These are phyloP conservation scores for Caenorhabditis wallacei DNA, from an alignment of 2,888 invertebrate genomes.

Conservation along the genomic window DNA sequence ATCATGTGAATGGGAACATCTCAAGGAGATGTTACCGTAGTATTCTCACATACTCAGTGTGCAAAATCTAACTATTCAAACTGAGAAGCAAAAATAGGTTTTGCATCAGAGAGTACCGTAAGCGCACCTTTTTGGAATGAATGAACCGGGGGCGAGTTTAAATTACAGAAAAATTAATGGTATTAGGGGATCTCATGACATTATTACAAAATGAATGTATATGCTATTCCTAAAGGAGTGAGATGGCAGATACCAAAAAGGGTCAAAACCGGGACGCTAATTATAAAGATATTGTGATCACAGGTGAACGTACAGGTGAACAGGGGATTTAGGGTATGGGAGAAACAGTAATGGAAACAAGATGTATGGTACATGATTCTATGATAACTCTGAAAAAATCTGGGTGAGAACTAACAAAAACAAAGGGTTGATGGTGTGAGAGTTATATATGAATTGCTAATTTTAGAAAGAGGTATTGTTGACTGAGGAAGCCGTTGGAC, in stretches of 20 bases:
- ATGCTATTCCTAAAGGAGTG: slow-evolving; percentile 46
- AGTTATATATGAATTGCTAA: slow-evolving; percentile 25
- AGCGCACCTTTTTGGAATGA: not conserved
- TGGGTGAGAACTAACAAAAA: slow-evolving; percentile 57
- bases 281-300: slow-evolving; percentile 7
- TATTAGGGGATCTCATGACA: slow-evolving; percentile 61
- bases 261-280: not conserved
- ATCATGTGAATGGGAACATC: slow-evolving; percentile 40
- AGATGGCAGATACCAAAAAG: slow-evolving; percentile 53
- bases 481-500: slow-evolving; percentile 42
- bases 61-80: not conserved
- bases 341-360: slow-evolving; percentile 36
- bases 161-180: slow-evolving; percentile 63
- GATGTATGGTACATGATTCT: slow-evolving; percentile 61
- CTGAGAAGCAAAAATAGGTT: slow-evolving; percentile 9
- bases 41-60: too few species aligned
- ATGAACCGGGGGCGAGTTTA: slow-evolving; percentile 41
- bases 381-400: slow-evolving; percentile 28
- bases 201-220: slow-evolving; percentile 54
- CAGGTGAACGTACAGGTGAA: not conserved
- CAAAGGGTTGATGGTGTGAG: slow-evolving; percentile 19
- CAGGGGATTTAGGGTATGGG: not conserved
- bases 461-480: slow-evolving; percentile 60
- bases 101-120: not conserved
- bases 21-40: too few species aligned